phyloP scores from a whole-genome alignment of 2,888 invertebrate genomes.

The Drosophila lacicola region DNA sequence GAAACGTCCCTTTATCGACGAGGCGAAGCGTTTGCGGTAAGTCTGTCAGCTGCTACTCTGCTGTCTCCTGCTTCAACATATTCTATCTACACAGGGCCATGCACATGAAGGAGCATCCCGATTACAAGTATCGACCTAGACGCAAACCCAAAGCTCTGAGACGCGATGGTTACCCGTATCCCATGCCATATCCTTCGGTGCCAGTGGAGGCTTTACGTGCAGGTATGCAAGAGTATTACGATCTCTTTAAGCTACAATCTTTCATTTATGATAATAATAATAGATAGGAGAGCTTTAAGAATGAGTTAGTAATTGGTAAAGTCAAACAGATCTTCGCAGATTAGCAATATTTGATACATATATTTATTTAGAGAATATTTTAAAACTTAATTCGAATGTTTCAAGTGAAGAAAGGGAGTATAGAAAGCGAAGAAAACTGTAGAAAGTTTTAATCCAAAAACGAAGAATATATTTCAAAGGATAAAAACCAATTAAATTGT shows the following conservation, averaged over 20 bases:
- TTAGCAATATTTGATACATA: no score
- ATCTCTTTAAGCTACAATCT: neutral
- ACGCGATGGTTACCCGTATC: slow-evolving; percentile 96
- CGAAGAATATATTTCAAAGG: neutral
- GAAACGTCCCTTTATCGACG: slow-evolving; percentile 98
- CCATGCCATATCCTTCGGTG: slow-evolving; percentile 95
- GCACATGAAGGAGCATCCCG: slow-evolving; percentile 98
- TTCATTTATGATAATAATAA: no score
- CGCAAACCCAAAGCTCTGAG: slow-evolving; percentile 95
- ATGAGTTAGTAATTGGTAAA: no score
- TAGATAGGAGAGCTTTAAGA: no score
- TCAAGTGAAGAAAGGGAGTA: no score
- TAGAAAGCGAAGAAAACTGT: no score
- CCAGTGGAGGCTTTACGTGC: slow-evolving; percentile 95
- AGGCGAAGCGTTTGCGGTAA: slow-evolving; percentile 93
- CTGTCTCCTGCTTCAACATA: neutral
- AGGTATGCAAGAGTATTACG: slow-evolving; percentile 87
- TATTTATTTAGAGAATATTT: no score
- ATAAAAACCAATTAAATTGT: slow-evolving; percentile 28
- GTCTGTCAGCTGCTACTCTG: neutral
- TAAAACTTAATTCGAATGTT: no score
- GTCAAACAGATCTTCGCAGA: no score
- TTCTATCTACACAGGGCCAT: slow-evolving; percentile 87
- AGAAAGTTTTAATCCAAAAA: no score
- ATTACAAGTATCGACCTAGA: slow-evolving; percentile 96